Evolutionary conservation across 2,888 invertebrate genomes (phyloP), one percentile per base, ranked within the genome.

Genomic region (Caenorhabditis sinica): DNA sequence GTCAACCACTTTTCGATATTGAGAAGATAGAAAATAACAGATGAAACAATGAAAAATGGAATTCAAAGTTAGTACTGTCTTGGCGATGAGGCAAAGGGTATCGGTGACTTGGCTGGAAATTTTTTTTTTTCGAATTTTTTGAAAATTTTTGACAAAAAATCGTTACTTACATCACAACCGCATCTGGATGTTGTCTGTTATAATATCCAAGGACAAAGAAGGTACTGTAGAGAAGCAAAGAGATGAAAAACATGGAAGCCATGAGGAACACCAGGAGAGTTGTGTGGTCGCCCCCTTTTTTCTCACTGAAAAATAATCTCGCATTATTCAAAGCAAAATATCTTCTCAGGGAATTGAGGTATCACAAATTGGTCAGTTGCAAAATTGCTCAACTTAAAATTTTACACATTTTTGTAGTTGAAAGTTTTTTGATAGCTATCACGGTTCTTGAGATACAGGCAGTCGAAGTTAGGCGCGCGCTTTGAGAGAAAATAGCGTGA

Each of bases 161-260:
- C n/a, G n/a, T n/a, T n/a, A 60, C 36, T 60, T 9, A 60, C 60
- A 36, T 36, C 6, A 60, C 9, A 0, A 20, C n/a, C 1, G 2
- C 9, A 36, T 60, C 13, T 20, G 11, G 36, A 60, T 40, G 40
- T 13, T 40, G 20, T 8, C 6, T 4, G 4, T 9, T 28, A 49
- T 3, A 11, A 49, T 49, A 28, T 69, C 69, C 15, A 40, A 40
- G 33, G n/a, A 40, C 8, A 23, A 69, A 56, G 17, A 56, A 20
- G 25, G 40, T 17, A 1, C 69, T 56, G 40, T 69, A 56, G 2
- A 25, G 0, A 1, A 40, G 1, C 17, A 23, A 9, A 25, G 69
- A 69, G 13, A 69, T 2, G 9, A 69, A 56, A 17, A 69, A 69
- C 3, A 56, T n/a, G 15, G 56, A 25, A 11, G 69, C 56, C 69